These are phyloP conservation scores for Eupithecia inturbata DNA, from an alignment of 2,888 invertebrate genomes.

Conservation along the genomic window DNA sequence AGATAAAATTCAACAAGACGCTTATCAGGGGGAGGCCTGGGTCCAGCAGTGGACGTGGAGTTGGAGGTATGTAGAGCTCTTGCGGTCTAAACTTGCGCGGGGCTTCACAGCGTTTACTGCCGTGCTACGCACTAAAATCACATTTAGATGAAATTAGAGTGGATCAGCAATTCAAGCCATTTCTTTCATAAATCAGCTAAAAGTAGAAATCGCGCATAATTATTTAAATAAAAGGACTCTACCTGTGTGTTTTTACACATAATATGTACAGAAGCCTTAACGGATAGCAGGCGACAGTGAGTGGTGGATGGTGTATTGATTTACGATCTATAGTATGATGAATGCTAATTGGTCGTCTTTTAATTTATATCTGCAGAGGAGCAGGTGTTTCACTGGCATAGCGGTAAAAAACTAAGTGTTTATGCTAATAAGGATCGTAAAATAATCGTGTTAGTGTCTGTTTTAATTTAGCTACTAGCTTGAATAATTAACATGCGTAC, in stretches of 20 bases:
- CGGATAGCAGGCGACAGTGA: not conserved
- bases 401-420: slow-evolving; percentile 25
- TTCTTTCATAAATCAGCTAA: too few relatives aligned
- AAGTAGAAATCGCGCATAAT: too few relatives aligned
- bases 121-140: too few relatives aligned
- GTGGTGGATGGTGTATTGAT: slow-evolving; percentile 26
- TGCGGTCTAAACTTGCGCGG: too few relatives aligned
- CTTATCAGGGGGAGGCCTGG: too few relatives aligned
- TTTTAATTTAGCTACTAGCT: slow-evolving; percentile 20
- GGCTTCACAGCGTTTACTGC: too few relatives aligned
- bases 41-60: too few relatives aligned
- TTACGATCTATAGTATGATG: slow-evolving; percentile 34
- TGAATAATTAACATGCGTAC: slow-evolving; percentile 13
- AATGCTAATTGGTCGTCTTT: slow-evolving; percentile 35
- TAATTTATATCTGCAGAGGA: slow-evolving; percentile 21
- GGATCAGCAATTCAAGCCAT: too few relatives aligned
- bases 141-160: too few relatives aligned
- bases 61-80: too few relatives aligned
- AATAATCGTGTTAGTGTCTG: slow-evolving; percentile 26
- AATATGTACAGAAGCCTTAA: not conserved
- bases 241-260: not conserved
- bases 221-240: too few relatives aligned
- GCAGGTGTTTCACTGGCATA: slow-evolving; percentile 22
- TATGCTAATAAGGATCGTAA: slow-evolving; percentile 30
- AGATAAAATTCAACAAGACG: too few relatives aligned